Evolutionary conservation across 2,113 vertebrate species (phyloP).

Genomic region (Megaceryle maxima): DNA sequence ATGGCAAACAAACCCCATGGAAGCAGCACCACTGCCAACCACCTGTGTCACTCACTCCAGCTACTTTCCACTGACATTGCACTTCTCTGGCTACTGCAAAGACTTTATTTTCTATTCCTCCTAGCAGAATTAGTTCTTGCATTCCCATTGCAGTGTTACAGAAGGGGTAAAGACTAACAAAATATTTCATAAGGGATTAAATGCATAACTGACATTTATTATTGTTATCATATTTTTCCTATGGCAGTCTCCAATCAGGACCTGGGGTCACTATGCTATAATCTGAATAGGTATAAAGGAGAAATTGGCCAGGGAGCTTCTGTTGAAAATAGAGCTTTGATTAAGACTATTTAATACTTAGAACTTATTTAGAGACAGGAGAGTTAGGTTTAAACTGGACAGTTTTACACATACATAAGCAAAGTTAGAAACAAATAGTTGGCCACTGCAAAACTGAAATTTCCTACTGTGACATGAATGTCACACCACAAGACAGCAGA

Average conservation of each 20-base stretch:
- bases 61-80: too few species aligned
- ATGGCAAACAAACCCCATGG: not conserved
- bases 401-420: not conserved
- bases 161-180: not conserved
- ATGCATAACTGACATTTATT: not conserved
- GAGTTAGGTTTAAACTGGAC: not conserved
- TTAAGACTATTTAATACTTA: not conserved
- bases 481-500: not conserved
- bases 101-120: not conserved
- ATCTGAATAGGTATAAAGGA: not conserved
- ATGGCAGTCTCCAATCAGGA: not conserved
- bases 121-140: not conserved
- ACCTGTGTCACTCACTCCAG: not conserved
- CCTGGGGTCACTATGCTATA: not conserved
- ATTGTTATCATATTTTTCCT: not conserved
- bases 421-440: not conserved
- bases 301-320: not conserved
- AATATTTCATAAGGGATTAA: not conserved
- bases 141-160: not conserved
- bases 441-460: not conserved
- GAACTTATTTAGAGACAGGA: not conserved
- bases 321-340: not conserved
- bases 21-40: not conserved
- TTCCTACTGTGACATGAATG: not conserved
- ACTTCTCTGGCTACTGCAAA: not conserved